Percentiles rank a stretch among this genome's conserved stretches.
phyloP scores from a whole-genome alignment of 1,140 invertebrate species.

The Yoshiicerus persimilis region DNA sequence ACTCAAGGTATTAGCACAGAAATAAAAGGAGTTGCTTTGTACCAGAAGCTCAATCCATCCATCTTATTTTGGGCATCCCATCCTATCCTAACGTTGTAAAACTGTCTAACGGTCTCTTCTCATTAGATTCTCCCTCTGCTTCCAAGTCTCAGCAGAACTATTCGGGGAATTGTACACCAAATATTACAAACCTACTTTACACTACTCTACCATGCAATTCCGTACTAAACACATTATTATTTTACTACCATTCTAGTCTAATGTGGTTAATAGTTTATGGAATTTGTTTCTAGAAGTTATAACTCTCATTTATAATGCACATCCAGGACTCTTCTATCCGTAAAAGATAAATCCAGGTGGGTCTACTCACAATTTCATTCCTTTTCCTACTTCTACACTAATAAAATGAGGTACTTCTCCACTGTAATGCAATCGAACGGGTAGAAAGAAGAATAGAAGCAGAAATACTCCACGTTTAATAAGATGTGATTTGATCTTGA shows the following conservation, averaged over 20 bases:
- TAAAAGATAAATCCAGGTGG: background rate
- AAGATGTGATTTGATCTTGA: background rate
- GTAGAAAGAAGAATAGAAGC: background rate
- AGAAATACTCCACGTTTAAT: background rate
- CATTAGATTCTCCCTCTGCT: background rate
- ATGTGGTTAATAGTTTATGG: background rate
- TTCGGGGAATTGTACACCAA: background rate
- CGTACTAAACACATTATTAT: background rate
- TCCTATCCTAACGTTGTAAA: conserved; percentile 4
- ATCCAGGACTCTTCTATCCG: no score
- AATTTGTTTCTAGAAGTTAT: background rate
- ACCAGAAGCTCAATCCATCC: background rate
- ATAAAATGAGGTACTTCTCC: no score
- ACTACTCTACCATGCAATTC: background rate
- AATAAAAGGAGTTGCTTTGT: background rate
- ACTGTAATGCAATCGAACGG: no score
- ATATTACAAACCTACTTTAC: background rate
- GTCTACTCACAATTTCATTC: no score
- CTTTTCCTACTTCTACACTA: no score
- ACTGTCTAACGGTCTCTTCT: conserved; percentile 15
- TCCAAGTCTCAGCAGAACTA: background rate
- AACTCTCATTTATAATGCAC: background rate
- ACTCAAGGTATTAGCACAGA: background rate
- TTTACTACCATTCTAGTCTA: background rate
- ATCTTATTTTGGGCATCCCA: background rate